Evolutionary conservation across 2,888 invertebrate species (phyloP).

Genomic region (Prenolepis imparis): DNA sequence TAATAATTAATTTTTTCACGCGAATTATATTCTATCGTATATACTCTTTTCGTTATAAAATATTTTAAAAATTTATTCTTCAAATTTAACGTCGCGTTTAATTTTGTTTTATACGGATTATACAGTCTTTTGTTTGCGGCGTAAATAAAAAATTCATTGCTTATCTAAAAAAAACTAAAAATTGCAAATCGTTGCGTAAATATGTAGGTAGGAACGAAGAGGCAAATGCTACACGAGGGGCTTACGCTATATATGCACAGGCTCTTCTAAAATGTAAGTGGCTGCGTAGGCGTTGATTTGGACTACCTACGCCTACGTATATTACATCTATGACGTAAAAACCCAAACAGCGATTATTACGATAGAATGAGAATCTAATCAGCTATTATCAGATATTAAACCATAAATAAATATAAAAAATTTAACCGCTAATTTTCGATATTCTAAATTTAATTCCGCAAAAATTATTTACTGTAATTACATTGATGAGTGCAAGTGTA

Average conservation of each 20-base stretch:
- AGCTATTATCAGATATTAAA: conserved; percentile 13
- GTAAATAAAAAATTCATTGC: background rate
- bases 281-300: conserved; percentile 39
- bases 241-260: background rate
- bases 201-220: background rate
- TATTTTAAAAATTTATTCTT: background rate
- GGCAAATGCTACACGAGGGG: conserved; percentile 7
- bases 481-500: background rate
- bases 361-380: conserved; percentile 27
- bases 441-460: conserved; percentile 5
- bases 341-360: conserved; percentile 14
- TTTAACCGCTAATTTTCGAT: background rate
- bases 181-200: background rate
- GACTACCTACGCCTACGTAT: conserved; percentile 27
- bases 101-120: background rate
- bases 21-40: background rate
- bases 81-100: background rate
- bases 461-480: background rate
- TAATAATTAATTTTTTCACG: background rate
- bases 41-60: background rate
- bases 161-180: background rate
- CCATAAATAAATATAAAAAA: background rate
- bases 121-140: background rate
- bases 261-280: conserved; percentile 37
- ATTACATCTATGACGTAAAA: conserved; percentile 25